Evolutionary conservation across 2,888 invertebrate genomes (phyloP), one percentile per base, ranked within the genome.

Genomic region (Athetis lepigone): DNA sequence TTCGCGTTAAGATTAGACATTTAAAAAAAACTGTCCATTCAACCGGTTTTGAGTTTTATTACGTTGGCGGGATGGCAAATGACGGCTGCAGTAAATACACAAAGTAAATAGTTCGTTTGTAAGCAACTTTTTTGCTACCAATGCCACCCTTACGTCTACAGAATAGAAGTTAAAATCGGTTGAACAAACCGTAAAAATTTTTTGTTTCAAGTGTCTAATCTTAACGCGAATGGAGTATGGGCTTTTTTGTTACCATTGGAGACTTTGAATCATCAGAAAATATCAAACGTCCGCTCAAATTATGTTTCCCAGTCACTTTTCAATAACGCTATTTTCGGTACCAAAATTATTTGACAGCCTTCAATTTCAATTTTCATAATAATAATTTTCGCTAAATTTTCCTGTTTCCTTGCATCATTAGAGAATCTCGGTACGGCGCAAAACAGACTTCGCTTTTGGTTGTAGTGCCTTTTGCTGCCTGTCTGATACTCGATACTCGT

Each of bases 341-440:
- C 21, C 37, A 63, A 69, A 27, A 23, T 51, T 69, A 64, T 57
- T 57, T 55, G 64, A 62, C 67, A 72, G 64, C 60, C 45, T 52
- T 72, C 79, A 62, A 63, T 75, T 75, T 54, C 43, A 79, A 70
- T 79, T 70, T 68, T n/a, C 54, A 61, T 65, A 63, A 55, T 70
- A 65, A 72, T 66, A 52, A 56, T 64, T 72, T 61, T 59, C 40
- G 6, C n/a, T 45, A 11, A 55, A 70, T 65, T 67, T 70, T 37
- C 46, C 40, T 51, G 36, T 60, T 71, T 46, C 23, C 33, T 29
- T 46, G 16, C 36, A 60, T 67, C 55, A 47, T 68, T 68, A 56
- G 6, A 58, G n/a, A 36, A 57, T 68, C 29, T 40, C 25, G 5
- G 33, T 55, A 16, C 25, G 57, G 57, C 52, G 23, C 50, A 51